A percentile compares a stretch with the other conserved stretches of the same genome.
Evolutionary conservation across 1,140 invertebrate genomes (phyloP).

Genomic region (Carposina sasakii): DNA sequence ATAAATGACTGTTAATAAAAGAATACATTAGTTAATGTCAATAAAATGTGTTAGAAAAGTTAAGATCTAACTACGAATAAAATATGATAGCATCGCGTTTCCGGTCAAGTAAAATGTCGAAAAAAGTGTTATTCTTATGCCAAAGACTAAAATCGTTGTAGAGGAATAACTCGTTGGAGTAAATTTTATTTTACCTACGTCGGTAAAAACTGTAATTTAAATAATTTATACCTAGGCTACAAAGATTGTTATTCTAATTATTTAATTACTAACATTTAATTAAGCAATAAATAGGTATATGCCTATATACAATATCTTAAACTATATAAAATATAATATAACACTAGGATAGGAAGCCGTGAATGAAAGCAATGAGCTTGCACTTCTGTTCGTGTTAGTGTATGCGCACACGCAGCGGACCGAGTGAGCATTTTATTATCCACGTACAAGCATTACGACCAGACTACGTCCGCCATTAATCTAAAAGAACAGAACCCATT

Average conservation of each 20-base stretch:
- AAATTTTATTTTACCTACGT: no score
- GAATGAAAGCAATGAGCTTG: conserved; percentile 4
- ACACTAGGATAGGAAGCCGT: neutral
- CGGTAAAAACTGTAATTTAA: no score
- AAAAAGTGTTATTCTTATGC: conserved; percentile 46
- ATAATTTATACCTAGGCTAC: no score
- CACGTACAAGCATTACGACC: conserved; percentile 36
- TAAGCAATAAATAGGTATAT: no score
- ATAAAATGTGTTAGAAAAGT: conserved; percentile 20
- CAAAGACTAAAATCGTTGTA: conserved; percentile 38
- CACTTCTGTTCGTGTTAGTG: conserved; percentile 20
- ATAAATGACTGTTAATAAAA: neutral
- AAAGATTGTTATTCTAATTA: no score
- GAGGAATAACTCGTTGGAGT: no score
- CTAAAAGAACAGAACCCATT: no score
- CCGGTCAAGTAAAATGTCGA: conserved; percentile 54
- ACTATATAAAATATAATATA: no score
- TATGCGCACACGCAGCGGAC: conserved; percentile 45
- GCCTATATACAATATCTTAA: no score
- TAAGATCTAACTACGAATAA: conserved; percentile 40
- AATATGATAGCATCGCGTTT: conserved; percentile 61
- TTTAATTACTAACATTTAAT: no score
- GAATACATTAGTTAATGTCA: no score
- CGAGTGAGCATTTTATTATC: conserved; percentile 50
- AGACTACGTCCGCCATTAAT: conserved; percentile 33